Evolutionary conservation across 2,797 vertebrate genomes (phyloP), one percentile per base, ranked within the genome.

Genomic region (Tokudaia tokunoshimensis): DNA sequence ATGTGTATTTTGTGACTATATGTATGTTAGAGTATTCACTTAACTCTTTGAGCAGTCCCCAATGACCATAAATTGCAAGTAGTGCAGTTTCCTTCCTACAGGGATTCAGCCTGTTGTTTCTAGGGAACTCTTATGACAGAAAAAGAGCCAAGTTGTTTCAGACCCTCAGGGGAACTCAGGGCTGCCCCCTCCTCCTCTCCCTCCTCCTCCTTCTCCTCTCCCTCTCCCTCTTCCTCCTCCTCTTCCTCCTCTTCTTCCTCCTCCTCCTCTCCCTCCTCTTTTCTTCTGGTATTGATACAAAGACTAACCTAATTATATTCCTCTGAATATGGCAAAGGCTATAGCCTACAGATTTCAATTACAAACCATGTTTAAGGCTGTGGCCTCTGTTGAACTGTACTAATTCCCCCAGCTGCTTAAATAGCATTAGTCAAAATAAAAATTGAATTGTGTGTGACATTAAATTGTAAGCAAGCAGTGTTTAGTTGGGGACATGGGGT

Each of bases 381-480:
- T 95, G 94, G 95, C 79, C 94, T 86, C 74, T 94, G 8, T 87
- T 88, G 80, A 98, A 92, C 50, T 13, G 70, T 67, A 97, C 98
- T 97, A 94, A 94, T 97, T 98, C 96, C 97, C 86, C 79, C 63
- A 65, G 79, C 94, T 96, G 83, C 82, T 97, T 85, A 95, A 96
- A 95, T 92, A 95, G 89, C 92, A 94, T 83, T 50, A 89, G 12
- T 95, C 84, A 96, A 96, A 97, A 67, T 65, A 44, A 97, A 97
- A 97, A 97, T 98, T 78, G 96, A 97, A 97, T 93, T 1, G 1
- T 95, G 97, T 0, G 2, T 95, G 97, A 86, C 17, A 14, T 19
- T 96, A 83, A 98, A 96, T 97, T 95, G 65, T 91, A 94, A 98
- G 95, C 59, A 94, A 98, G 95, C 52, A 84, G 20, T 74, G 98